These are phyloP conservation scores for Archegozetes longisetosus DNA, from an alignment of 1,140 invertebrate species.

Conservation along the genomic window DNA sequence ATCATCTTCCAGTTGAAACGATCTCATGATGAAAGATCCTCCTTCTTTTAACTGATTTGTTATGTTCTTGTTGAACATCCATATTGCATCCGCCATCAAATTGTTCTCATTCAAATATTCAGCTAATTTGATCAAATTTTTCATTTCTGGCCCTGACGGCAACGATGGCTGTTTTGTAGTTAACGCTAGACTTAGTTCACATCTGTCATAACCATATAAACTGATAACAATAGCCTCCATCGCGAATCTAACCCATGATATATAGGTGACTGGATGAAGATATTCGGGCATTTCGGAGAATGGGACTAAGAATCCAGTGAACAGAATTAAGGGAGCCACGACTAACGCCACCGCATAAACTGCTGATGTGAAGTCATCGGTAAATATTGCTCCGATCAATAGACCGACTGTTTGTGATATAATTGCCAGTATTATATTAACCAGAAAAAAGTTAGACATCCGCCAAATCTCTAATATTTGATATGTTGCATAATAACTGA, in stretches of 20 bases:
- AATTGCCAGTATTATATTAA: too few species aligned
- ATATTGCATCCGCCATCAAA: not conserved
- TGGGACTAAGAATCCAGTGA: constrained; percentile 74
- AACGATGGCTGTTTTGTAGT: not conserved
- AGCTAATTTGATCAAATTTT: not conserved
- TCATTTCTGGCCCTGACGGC: not conserved
- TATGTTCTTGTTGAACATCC: not conserved
- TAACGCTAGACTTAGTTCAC: too few species aligned
- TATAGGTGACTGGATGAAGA: constrained; percentile 69
- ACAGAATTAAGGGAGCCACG: too few species aligned
- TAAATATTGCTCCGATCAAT: too few species aligned
- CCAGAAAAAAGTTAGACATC: too few species aligned
- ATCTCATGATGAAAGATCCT: constrained; percentile 63
- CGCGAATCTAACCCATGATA: constrained; percentile 75
- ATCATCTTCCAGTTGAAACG: constrained; percentile 63
- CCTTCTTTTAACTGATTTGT: constrained; percentile 29
- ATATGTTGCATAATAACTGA: too few species aligned
- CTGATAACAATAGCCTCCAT: constrained; percentile 79
- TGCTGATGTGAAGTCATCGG: too few species aligned
- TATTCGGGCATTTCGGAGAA: constrained; percentile 76
- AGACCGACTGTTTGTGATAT: too few species aligned
- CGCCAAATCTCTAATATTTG: too few species aligned
- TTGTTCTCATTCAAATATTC: not conserved
- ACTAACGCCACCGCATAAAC: too few species aligned
- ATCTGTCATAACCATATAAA: constrained; percentile 69